Base-by-base conservation (phyloP, 2,797 vertebrate genomes). In the Moxostoma hubbsi region DNA sequence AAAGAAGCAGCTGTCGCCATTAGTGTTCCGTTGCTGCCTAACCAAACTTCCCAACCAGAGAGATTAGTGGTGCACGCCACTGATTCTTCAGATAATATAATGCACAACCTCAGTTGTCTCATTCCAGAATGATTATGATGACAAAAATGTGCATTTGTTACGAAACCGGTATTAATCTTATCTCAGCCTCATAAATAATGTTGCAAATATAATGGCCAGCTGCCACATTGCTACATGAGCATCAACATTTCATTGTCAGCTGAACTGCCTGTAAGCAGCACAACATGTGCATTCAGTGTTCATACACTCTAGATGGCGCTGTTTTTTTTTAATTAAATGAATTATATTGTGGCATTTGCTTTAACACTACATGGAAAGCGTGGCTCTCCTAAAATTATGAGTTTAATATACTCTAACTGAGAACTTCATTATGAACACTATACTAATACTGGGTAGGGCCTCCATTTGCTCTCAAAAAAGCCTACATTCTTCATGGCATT, bases 1-100 rank as follows among this genome's bases (percentile, higher is more conserved):
- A 81, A 81, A 81, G 47, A 13, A 81, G 85, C 92, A 93, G 91
- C 92, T 93, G 93, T 93, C 91, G 84, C 89, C 82, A 89, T 89
- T 81, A 69, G 65, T 89, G 89, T 90, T 74, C 79, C 15, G 85
- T 86, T 88, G 87, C 92, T 85, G 85, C 90, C 89, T 92, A 89
- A 89, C 89, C 90, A 88, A 93, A 92, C 92, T 91, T 89, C 90
- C 88, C 88, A 88, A 91, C 91, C 91, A 90, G 86, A 90, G 73
- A 92, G 92, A 92, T 93, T 93, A 93, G 92, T 89, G 86, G 90
- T 86, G 90, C 92, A 89, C 87, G 87, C 88, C 88, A 90, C 88
- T 89, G 89, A 86, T 92, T 92, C 89, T 81, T 86, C 91, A 91
- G 91, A 94, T 91, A 91, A 88, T 89, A 89, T 75, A 90, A 91